A percentile compares a stretch with the other conserved stretches of the same genome.
Conservation (phyloP, 2,113 vertebrate species). For the Castor canadensis region DNA sequence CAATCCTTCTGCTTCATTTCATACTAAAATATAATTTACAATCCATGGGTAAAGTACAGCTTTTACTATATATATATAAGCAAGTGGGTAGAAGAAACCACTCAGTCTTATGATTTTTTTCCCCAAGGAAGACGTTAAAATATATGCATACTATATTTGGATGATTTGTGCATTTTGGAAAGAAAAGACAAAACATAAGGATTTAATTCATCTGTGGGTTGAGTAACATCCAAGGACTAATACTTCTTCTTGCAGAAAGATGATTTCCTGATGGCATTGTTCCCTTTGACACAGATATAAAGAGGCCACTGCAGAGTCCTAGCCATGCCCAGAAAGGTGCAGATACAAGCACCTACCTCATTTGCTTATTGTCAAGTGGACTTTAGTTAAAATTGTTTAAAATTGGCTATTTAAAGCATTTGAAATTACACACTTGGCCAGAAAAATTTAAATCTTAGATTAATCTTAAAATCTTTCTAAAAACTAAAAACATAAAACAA, state of each 20-base stretch:
- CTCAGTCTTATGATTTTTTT: neutral
- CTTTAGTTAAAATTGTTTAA: neutral
- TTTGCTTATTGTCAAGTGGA: neutral
- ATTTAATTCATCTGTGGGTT: conserved; percentile 68
- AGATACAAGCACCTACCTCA: neutral
- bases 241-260: conserved; percentile 48
- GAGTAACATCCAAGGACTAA: conserved; percentile 56
- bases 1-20: neutral
- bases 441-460: neutral
- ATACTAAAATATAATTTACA: neutral
- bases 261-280: conserved; percentile 60
- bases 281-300: neutral
- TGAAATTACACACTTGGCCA: neutral
- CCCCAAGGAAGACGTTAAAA: conserved; percentile 20
- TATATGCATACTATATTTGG: neutral
- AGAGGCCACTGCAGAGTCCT: neutral
- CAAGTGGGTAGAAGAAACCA: neutral
- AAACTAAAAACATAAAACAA: conserved; percentile 12
- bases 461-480: conserved; percentile 8
- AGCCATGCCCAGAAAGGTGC: neutral
- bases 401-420: neutral
- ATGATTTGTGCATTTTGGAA: conserved; percentile 47
- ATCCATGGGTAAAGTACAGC: neutral
- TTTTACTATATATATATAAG: neutral
- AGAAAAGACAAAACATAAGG: conserved; percentile 61